A percentile compares a stretch with the other conserved stretches of the same genome.
Evolutionary conservation across 2,797 vertebrate species (phyloP).

Genomic region (Margarornis squamiger): DNA sequence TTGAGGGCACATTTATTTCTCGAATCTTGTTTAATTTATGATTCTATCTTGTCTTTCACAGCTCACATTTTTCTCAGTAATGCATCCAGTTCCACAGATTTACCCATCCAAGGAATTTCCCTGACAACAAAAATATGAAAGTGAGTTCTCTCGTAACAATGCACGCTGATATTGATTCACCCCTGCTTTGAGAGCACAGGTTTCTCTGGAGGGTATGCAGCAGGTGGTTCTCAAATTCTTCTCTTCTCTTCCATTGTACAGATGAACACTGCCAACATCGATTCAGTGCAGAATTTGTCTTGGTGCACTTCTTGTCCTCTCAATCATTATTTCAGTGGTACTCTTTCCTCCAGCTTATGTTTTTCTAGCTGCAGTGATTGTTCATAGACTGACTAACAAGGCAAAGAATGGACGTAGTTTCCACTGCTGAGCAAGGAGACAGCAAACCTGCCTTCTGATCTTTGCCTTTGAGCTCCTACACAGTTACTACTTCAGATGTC

Average conservation of each 20-base stretch:
- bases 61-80: slow-evolving; percentile 49
- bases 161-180: neutral
- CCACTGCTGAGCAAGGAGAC: neutral
- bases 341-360: neutral
- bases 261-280: neutral
- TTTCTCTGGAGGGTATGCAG: neutral
- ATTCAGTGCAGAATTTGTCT: neutral
- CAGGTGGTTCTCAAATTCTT: neutral
- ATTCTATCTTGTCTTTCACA: slow-evolving; percentile 56
- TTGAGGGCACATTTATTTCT: slow-evolving; percentile 55
- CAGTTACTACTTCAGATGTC: neutral
- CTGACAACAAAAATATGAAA: slow-evolving; percentile 56
- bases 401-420: neutral
- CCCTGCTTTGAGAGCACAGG: neutral
- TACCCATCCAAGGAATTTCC: slow-evolving; percentile 43
- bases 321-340: neutral
- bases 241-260: neutral
- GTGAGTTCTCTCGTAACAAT: neutral
- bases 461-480: neutral
- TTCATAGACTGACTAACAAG: slow-evolving; percentile 1
- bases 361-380: slow-evolving; percentile 6
- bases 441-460: neutral
- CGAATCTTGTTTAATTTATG: slow-evolving; percentile 54
- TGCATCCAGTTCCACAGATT: slow-evolving; percentile 23
- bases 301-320: neutral